Base-by-base conservation (phyloP, 37 sponge, comb jelly and placozoan genomes). In the Ephydatia muelleri region DNA sequence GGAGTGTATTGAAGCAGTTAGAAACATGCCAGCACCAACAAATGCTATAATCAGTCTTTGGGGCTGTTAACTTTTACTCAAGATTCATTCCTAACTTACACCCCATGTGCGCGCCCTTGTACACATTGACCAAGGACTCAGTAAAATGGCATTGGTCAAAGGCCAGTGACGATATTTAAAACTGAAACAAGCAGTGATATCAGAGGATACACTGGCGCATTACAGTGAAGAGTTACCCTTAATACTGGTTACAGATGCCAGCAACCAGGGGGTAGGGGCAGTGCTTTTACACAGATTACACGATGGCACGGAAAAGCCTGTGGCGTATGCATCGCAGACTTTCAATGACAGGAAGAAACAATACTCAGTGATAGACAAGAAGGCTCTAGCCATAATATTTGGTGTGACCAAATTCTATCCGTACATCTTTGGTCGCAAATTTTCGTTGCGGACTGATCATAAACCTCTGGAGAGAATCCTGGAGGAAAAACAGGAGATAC, bases 181-280 rank as follows among this genome's bases (percentile, higher is more conserved):
- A 43, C 47, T 43, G 47, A 43, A 43, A 43, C 47, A 43, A 43
- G 47, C 47, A 43, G 47, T 43, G 47, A 43, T 8, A 43, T 43
- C 47, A 11, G 47, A 43, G 47, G 47, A 43, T 43, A 43, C 47
- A 43, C 76, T 83, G 32, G 57, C 26, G 14, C 84, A 83, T 66
- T 83, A 75, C 40, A 67, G 74, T 67, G 65, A 65, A 22, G 66
- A 73, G 65, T 74, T 48, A 31, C 69, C 23, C 29, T 47, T 83
- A 29, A 34, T 66, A 37, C 2, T 83, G 67, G 47, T 72, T 6
- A 27, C 49, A 70, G 86, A 78, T 73, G 86, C 86, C 26, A 78
- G 72, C 30, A 71, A 71, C 8, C 78, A 85, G 37, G 86, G 86
- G 43, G 79, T 85, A 13, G 86, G 79, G 35, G 79, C 86, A 19